Base-by-base conservation (phyloP, 2,113 vertebrate genomes). In the Phylloscopus trochilus region DNA sequence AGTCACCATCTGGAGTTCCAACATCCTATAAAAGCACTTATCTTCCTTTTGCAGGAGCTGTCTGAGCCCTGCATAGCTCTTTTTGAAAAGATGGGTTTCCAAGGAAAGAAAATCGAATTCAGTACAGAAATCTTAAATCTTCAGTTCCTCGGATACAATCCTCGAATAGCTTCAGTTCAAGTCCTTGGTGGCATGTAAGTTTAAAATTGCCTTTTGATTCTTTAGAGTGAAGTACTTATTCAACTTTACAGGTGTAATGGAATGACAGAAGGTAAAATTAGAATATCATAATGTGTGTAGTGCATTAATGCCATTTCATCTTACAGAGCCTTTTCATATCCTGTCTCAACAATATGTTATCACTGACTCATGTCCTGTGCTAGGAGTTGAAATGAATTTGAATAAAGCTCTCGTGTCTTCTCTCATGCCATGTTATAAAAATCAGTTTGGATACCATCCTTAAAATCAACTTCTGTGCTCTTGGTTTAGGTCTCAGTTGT, bases 141-240 rank as follows among this genome's bases (percentile, higher is more conserved):
- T 63, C 98, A 28, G 31, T 98, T 98, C 87, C 93, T 97, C 6
- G 99, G 99, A 87, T 98, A 98, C 79, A 98, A 95, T 81, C 94
- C 98, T 49, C 98, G 41, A 64, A 90, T 99, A 79, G 98, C 97
- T 96, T 99, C 99, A 64, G 70, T 99, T 84, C 97, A 98, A 97
- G 98, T 99, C 92, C 97, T 97, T 53, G 99, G 99, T 10, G 99
- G 99, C 98, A 97, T 98, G 99, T 99, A 97, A 99, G 99, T 99
- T 82, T 83, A 72, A 67, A 78, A 63, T 68, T 6, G n/a, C 20
- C 52, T 88, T 75, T 83, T 91, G 62, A n/a, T 84, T 94, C 56
- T 83, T 83, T 78, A 63, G 68, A 81, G 33, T 81, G 9, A 83
- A 52, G 22, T 78, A 30, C 16, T 84, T 63, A 14, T 0, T 91